These are phyloP conservation scores for Phycodurus eques DNA, from an alignment of 2,113 vertebrate genomes.

Conservation along the genomic window DNA sequence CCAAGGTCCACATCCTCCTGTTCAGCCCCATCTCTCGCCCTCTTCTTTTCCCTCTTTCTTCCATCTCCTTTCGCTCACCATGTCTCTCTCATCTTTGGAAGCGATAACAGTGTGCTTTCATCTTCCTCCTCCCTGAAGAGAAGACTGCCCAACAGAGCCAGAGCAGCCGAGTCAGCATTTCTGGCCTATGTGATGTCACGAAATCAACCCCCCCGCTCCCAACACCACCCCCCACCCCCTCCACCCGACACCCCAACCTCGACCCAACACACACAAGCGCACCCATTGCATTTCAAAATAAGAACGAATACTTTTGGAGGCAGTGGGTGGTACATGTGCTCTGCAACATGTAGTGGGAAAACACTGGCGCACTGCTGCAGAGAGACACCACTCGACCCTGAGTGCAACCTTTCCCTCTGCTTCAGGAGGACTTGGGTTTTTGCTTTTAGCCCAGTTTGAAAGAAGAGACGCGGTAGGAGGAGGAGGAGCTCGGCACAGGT, in stretches of 20 bases:
- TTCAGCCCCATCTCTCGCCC: conserved; percentile 13
- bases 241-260: not conserved
- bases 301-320: conserved; percentile 8
- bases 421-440: conserved; percentile 24
- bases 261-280: conserved; percentile 5
- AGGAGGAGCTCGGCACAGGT: conserved; percentile 25
- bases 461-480: conserved; percentile 4
- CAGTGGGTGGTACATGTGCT: conserved; percentile 9
- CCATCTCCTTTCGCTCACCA: conserved; percentile 30
- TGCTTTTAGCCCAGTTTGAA: conserved; percentile 19
- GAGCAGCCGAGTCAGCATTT: conserved; percentile 70
- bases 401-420: conserved; percentile 33
- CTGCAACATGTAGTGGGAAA: conserved; percentile 27
- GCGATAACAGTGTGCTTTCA: conserved; percentile 62
- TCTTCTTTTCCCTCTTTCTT: conserved; percentile 12
- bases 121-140: conserved; percentile 61
- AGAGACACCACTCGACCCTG: conserved; percentile 24
- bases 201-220: conserved; percentile 22
- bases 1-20: conserved; percentile 57
- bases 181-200: conserved; percentile 59
- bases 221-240: not conserved
- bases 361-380: conserved; percentile 34
- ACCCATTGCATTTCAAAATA: not conserved
- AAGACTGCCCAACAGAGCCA: conserved; percentile 60
- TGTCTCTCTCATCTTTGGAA: conserved; percentile 52